Conservation (phyloP, 2,113 vertebrate genomes). For the Dascyllus trimaculatus region DNA sequence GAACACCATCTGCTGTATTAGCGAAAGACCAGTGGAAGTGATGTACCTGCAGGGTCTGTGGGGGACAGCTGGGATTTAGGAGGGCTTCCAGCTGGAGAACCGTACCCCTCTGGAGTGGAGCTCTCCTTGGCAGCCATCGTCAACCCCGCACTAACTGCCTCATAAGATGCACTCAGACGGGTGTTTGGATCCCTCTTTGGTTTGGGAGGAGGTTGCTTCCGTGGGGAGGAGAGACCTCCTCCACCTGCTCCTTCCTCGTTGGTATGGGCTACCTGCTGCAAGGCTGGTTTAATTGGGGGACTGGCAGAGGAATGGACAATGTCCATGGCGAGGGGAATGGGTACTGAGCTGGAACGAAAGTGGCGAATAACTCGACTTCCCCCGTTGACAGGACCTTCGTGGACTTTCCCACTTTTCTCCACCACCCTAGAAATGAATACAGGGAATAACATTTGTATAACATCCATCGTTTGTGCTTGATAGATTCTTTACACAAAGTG, state of each 20-base stretch:
- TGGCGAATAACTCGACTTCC: slow-evolving; percentile 84
- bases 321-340: slow-evolving; percentile 87
- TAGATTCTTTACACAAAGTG: neutral
- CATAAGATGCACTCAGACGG: slow-evolving; percentile 95
- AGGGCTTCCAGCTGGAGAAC: slow-evolving; percentile 81
- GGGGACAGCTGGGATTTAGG: slow-evolving; percentile 83
- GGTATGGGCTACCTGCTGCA: slow-evolving; percentile 87
- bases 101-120: slow-evolving; percentile 86
- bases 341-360: slow-evolving; percentile 86
- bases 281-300: slow-evolving; percentile 87
- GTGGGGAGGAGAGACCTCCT: slow-evolving; percentile 88
- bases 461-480: neutral
- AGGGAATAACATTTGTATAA: slow-evolving; percentile 60
- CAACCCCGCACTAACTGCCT: slow-evolving; percentile 94
- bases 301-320: slow-evolving; percentile 84
- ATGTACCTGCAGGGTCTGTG: slow-evolving; percentile 81
- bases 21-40: slow-evolving; percentile 15
- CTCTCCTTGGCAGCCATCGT: slow-evolving; percentile 89
- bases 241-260: slow-evolving; percentile 83
- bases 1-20: slow-evolving; percentile 44
- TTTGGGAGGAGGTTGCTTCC: slow-evolving; percentile 98
- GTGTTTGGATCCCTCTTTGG: slow-evolving; percentile 98
- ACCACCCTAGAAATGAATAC: slow-evolving; percentile 82
- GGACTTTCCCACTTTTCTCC: slow-evolving; percentile 85
- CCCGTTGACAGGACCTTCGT: slow-evolving; percentile 76